Evolutionary conservation across 2,113 vertebrate genomes (phyloP), one percentile per base, ranked within the genome.

Genomic region (Odontophorus gujanensis): DNA sequence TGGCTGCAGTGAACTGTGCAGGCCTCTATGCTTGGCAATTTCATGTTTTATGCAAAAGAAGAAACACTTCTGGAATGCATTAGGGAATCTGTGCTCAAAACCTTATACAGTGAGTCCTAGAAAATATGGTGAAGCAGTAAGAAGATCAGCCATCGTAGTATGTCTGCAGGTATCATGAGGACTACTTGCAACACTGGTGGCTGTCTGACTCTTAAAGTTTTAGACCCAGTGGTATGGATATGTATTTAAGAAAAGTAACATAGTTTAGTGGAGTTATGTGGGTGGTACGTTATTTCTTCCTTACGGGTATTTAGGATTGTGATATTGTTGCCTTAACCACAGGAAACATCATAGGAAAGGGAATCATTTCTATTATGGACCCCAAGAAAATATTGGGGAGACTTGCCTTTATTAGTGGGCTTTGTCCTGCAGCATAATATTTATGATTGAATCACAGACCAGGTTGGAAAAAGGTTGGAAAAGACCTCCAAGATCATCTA

Each of bases 31-130:
- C 75, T 91, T 87, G 90, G 83, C 47, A 68, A 77, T 90, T 85
- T 76, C 94, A 96, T 97, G 94, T 97, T 98, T 98, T 97, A 97
- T 97, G 96, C 86, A 97, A 50, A 94, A 93, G 93, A 57, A 85
- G 85, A 76, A 88, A 71, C 89, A 71, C 86, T 63, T 69, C 34
- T 50, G 76, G 76, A 95, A 95, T 48, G 81, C 24, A 73, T 42
- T 45, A 81, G 82, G 61, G 68, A 94, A 59, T 40, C 51, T 77
- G 67, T 61, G 85, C 73, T 81, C 53, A 61, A 81, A 95, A 86
- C 7, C 45, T 6, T 69, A 95, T 94, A 19, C n/a, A 84, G 88
- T 34, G 71, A 84, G 58, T 14, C 15, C 81, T 78, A 91, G 89
- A 36, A 68, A 86, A 92, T 71, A n/a, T 6, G 72, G 66, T n/a